phyloP scores from a whole-genome alignment of 1,140 invertebrate genomes.

The Pseudoatta argentina region DNA sequence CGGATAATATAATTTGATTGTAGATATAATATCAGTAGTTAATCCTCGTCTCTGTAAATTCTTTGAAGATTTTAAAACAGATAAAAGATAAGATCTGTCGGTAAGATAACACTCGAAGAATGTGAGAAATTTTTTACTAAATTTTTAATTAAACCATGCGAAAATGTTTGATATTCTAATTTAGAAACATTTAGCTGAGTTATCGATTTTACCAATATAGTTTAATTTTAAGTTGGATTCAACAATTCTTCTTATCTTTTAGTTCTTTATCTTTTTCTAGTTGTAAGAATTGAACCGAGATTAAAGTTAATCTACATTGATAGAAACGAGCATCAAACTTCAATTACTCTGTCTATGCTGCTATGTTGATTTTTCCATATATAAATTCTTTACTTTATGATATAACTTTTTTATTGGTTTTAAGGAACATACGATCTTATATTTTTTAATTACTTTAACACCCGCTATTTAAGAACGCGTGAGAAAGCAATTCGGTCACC shows the following conservation, averaged over 20 bases:
- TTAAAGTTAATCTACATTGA: too few species aligned
- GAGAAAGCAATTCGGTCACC: conserved; percentile 17
- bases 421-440: neutral
- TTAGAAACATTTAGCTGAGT: neutral
- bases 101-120: neutral
- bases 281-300: too few species aligned
- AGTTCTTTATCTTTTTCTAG: too few species aligned
- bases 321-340: too few species aligned
- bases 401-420: neutral
- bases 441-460: neutral
- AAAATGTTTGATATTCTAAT: neutral
- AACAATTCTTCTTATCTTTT: too few species aligned
- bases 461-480: neutral
- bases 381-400: neutral
- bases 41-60: conserved; percentile 26
- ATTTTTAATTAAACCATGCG: neutral
- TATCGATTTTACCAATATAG: too few species aligned
- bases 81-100: neutral
- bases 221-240: too few species aligned
- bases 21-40: conserved; percentile 57
- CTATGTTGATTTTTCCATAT: too few species aligned
- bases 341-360: neutral
- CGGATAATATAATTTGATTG: neutral
- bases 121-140: neutral
- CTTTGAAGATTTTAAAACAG: neutral